Conservation (phyloP, 2,797 vertebrate species). For the Muraenolepis orangiensis region DNA sequence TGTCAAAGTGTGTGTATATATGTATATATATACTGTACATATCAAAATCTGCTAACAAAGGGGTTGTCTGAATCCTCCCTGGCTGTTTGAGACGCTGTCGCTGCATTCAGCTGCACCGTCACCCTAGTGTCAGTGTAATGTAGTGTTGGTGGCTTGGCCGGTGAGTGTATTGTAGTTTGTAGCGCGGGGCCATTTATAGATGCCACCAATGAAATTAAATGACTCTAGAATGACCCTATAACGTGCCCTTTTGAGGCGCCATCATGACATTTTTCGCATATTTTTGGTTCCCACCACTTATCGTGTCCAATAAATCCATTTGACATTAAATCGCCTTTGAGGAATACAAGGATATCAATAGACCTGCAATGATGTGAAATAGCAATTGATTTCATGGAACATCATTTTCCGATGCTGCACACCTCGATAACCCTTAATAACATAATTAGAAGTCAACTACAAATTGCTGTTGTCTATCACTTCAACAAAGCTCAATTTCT, state of each 20-base stretch:
- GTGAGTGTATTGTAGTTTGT: background rate
- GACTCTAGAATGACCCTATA: too few species aligned
- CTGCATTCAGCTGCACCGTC: background rate
- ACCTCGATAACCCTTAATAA: background rate
- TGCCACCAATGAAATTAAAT: too few species aligned
- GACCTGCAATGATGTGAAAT: background rate
- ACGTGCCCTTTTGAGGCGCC: too few species aligned
- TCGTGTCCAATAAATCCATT: too few species aligned
- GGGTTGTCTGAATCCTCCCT: background rate
- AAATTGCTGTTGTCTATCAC: background rate
- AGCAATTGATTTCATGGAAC: background rate
- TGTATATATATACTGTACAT: too few species aligned
- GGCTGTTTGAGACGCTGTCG: background rate
- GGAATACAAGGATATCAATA: background rate
- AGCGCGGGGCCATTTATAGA: background rate
- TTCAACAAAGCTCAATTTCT: background rate
- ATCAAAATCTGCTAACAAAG: too few species aligned
- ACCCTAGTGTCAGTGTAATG: background rate
- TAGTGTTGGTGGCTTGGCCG: background rate
- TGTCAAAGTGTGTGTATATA: too few species aligned
- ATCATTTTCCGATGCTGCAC: background rate
- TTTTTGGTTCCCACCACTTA: too few species aligned
- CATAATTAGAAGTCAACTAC: background rate
- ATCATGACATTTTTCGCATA: too few species aligned
- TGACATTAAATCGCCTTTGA: background rate